Base-by-base conservation (phyloP, 2,113 vertebrate species). In the Genyomyrus donnyi region DNA sequence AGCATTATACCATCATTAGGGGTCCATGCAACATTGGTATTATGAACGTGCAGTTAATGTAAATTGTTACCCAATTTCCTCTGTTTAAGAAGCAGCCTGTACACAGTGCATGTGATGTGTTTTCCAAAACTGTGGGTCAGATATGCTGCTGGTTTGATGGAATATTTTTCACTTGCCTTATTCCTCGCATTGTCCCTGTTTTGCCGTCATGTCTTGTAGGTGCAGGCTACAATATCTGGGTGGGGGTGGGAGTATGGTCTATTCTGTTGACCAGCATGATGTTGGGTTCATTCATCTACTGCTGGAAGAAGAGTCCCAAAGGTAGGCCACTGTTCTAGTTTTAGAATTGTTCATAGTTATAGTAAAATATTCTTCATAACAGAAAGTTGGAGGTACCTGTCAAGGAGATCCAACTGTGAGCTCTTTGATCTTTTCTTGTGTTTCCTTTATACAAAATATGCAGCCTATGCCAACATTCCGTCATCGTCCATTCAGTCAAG, bases 211-310 rank as follows among this genome's bases (percentile, higher is more conserved):
- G 24, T 87, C n/a, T 52, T 52, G 50, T 52, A 52, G 50, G 3
- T 17, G 13, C 2, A 0, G 1, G 6, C 11, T 89, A 48, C 91
- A 91, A 90, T 93, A 19, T 91, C 0, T 94, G 93, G 94, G 2
- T 92, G 31, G 0, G 24, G 0, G 0, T 93, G 48, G 94, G 91
- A 2, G 66, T 39, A 0, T 88, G 87, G 0, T 0, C 27, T 48
- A 5, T 93, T 39, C 5, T 94, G 56, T 13, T 94, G 80, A 13
- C 91, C 0, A 0, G 90, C 77, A 77, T 93, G 85, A 10, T 90
- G 27, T 2, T 93, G n/a, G 0, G 77, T 1, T 8, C 58, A 3
- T 92, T 66, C 17, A 3, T 90, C 4, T 11, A 85, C 1, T 8
- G 90, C 62, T 93, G 85, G 49, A 88, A 45, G 83, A 89, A 7